Evolutionary conservation across 2,888 invertebrate genomes (phyloP), one percentile per base, ranked within the genome.

Genomic region (Drosophila percnosoma): DNA sequence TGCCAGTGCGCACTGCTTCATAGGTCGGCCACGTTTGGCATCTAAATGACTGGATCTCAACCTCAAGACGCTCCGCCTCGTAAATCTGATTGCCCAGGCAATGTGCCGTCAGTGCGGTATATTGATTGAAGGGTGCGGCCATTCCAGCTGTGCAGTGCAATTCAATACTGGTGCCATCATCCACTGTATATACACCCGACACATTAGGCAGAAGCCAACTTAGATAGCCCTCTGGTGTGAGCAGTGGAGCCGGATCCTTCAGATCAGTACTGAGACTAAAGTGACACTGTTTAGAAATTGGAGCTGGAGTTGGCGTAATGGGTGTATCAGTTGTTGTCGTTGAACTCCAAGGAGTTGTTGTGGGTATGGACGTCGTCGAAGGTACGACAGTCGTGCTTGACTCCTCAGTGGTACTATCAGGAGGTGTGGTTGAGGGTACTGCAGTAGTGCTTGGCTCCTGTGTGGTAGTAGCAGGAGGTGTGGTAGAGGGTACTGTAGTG

Each of bases 191-290:
- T 5, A 80, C 18, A 1, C 92, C 92, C 8, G 73, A 51, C 4
- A 83, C 45, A 18, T 87, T 79, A 3, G 92, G 92, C n/a, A 82
- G 33, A 4, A 92, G 42, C 80, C 92, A 90, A 15, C 85, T 80
- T 0, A 80, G 77, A 2, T 90, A 86, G 1, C 93, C 93, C 3
- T 92, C 90, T 45, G 91, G 92, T 0, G 95, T 90, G 71, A 95
- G 93, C 21, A 96, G 92, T 0, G 95, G 95, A 78, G 95, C 95
- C 0, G 95, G 95, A 75, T 95, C 85, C 4, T 63, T 90, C 0
- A 92, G 69, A 58, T 85, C 90, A 0, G 87, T 89, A 66, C 80
- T 87, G 2, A 88, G 73, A 5, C 61, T 77, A 36, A 89, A 92
- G 21, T 78, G 73, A 34, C 92, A 92, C 18, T 74, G 59, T 3